These are phyloP conservation scores for Prinia subflava DNA, from an alignment of 2,113 vertebrate species.

Conservation along the genomic window DNA sequence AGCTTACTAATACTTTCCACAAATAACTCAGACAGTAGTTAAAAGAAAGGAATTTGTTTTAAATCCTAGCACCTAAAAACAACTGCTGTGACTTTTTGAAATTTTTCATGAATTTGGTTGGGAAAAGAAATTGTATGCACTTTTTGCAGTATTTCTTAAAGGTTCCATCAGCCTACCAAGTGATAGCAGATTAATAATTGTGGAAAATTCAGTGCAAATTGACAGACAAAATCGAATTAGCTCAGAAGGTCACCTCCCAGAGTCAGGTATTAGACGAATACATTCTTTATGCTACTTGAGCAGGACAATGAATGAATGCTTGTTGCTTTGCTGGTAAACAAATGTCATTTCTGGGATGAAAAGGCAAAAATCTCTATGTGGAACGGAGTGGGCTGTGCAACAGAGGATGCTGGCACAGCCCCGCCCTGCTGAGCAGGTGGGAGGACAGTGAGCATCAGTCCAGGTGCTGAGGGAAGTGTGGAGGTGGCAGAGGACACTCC, in stretches of 20 bases:
- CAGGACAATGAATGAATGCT: neutral
- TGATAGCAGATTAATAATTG: neutral
- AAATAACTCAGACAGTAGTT: neutral
- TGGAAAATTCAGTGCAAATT: neutral
- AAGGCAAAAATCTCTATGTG: neutral
- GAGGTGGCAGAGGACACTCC: neutral
- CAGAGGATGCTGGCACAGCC: neutral
- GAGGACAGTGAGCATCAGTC: neutral
- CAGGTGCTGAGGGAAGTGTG: fast-evolving
- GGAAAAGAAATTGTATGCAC: neutral
- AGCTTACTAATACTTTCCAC: neutral
- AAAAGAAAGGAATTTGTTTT: neutral
- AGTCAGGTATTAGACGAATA: neutral
- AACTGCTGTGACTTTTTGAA: neutral
- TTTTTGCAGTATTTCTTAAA: neutral
- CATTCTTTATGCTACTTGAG: neutral
- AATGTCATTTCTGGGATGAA: neutral
- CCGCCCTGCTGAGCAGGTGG: fast-evolving
- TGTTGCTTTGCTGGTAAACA: neutral
- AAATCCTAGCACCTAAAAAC: neutral
- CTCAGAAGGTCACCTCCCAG: neutral
- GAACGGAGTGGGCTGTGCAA: neutral
- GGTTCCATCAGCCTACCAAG: neutral
- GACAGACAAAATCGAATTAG: neutral
- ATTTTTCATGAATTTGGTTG: neutral